Evolutionary conservation across 2,113 vertebrate species (phyloP).

Genomic region (Ageneiosus marmoratus): DNA sequence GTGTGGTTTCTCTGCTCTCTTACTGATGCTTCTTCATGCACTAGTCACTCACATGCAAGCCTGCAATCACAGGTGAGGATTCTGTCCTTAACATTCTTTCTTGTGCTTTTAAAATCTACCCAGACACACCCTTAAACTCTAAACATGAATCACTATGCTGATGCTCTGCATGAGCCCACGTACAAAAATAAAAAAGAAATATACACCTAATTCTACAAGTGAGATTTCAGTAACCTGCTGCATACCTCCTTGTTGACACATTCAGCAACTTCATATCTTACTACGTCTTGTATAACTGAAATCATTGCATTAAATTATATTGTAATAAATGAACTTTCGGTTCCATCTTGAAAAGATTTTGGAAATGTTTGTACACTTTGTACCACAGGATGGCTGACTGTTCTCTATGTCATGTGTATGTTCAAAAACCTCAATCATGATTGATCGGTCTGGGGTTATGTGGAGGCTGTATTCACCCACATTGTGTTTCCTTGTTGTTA

Average conservation of each 20-base stretch:
- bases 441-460: neutral
- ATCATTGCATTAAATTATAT: neutral
- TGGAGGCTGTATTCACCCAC: neutral
- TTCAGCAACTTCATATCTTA: neutral
- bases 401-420: neutral
- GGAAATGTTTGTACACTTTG: neutral
- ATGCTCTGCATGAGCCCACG: neutral
- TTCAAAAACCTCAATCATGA: neutral
- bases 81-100: constrained; percentile 9
- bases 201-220: neutral
- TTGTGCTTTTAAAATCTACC: too few relatives aligned
- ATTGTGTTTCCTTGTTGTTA: neutral
- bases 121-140: neutral
- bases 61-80: constrained; percentile 3
- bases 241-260: neutral
- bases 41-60: neutral
- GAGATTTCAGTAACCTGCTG: neutral
- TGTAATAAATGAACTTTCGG: neutral
- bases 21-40: neutral
- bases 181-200: neutral
- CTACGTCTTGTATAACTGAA: neutral
- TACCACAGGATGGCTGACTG: neutral
- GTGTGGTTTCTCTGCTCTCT: constrained; percentile 15
- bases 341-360: neutral
- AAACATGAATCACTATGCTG: neutral